Conservation (phyloP, 2,113 vertebrate species). For the Scopus umbretta region DNA sequence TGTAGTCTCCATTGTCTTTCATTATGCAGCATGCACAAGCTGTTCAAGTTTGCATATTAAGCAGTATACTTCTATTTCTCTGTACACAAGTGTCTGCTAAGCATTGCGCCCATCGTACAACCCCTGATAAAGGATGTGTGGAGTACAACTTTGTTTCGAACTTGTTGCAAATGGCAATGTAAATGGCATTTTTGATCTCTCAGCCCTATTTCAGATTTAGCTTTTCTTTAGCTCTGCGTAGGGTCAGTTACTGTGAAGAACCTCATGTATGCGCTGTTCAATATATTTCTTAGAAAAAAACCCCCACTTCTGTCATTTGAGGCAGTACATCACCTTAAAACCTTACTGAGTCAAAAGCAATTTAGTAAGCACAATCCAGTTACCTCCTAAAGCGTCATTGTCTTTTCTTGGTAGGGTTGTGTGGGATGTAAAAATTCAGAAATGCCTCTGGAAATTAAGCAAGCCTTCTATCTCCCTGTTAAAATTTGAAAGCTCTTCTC, state of each 20-base stretch:
- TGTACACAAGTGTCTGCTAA: background rate
- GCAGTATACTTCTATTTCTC: background rate
- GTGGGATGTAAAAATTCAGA: background rate
- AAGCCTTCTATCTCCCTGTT: background rate
- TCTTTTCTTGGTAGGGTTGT: background rate
- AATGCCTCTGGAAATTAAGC: background rate
- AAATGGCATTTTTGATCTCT: background rate
- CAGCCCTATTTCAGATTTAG: background rate
- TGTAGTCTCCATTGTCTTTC: background rate
- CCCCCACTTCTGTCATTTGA: background rate
- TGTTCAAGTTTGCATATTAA: background rate
- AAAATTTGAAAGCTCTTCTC: background rate
- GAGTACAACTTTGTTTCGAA: background rate
- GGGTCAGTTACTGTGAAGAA: background rate
- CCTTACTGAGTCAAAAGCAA: background rate
- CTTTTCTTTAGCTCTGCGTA: background rate
- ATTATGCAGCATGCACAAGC: background rate
- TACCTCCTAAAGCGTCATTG: background rate
- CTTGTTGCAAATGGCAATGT: background rate
- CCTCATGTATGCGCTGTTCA: background rate
- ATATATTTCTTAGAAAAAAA: background rate
- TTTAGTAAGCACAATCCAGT: background rate
- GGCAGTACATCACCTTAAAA: background rate
- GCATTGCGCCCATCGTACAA: accelerated
- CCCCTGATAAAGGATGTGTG: background rate